Evolutionary conservation across 2,797 vertebrate genomes (phyloP).

Genomic region (Myotis pilosus): DNA sequence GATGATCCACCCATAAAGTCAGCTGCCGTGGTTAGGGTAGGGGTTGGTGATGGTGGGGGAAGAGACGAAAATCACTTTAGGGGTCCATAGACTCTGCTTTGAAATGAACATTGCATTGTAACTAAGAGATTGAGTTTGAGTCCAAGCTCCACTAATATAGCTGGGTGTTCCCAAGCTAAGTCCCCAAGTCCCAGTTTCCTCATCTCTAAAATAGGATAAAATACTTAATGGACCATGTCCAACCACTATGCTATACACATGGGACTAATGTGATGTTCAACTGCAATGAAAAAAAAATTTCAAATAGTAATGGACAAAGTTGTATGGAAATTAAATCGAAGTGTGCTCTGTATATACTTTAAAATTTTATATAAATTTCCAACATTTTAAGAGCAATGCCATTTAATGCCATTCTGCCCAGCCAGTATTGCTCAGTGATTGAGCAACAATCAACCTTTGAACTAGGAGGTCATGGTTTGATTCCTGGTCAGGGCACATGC

Average conservation of each 20-base stretch:
- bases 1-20: neutral
- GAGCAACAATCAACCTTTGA: too few species aligned
- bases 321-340: neutral
- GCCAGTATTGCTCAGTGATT: too few species aligned
- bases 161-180: neutral
- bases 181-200: neutral
- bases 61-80: neutral
- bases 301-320: neutral
- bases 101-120: neutral
- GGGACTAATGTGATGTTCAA: neutral
- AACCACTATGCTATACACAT: neutral
- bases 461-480: too few species aligned
- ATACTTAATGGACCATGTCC: neutral
- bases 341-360: neutral
- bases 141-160: neutral
- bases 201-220: constrained; percentile 5
- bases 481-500: too few species aligned
- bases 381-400: too few species aligned
- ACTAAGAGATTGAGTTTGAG: neutral
- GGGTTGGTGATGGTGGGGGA: neutral
- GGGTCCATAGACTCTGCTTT: neutral
- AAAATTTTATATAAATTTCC: neutral
- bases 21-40: too few species aligned
- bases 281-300: neutral
- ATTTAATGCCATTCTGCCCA: neutral